A percentile compares a stretch with the other conserved stretches of the same genome.
These are phyloP conservation scores for Periplaneta americana DNA, from an alignment of 1,140 invertebrate species.

Conservation along the genomic window DNA sequence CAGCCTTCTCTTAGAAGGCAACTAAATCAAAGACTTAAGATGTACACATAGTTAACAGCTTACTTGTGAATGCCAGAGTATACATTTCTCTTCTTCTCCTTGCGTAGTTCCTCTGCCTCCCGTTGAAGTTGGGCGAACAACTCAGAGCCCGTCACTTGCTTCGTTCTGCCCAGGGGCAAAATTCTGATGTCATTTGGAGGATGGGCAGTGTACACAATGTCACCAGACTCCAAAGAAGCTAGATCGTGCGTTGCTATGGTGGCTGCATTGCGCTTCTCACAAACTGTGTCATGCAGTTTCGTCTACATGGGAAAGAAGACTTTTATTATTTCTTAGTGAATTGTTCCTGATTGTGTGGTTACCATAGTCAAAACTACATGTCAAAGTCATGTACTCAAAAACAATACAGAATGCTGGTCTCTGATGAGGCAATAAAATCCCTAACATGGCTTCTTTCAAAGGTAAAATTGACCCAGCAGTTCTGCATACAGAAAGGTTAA, in stretches of 20 bases:
- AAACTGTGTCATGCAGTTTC: constrained; percentile 70
- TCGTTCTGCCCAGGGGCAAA: constrained; percentile 54
- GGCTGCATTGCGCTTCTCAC: constrained; percentile 67
- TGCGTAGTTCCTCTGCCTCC: constrained; percentile 67
- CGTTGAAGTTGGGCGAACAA: constrained; percentile 60
- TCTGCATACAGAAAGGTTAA: too few relatives aligned
- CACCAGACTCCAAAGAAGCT: constrained; percentile 49
- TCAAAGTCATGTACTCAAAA: too few relatives aligned
- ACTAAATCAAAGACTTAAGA: too few relatives aligned
- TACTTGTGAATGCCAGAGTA: constrained; percentile 76
- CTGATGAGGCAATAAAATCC: too few relatives aligned
- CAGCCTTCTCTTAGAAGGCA: too few relatives aligned
- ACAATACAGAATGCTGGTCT: too few relatives aligned
- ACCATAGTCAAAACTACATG: too few relatives aligned
- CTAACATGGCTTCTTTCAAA: too few relatives aligned
- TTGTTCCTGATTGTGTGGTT: too few relatives aligned
- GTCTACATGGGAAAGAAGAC: constrained; percentile 37
- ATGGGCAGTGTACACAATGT: constrained; percentile 57
- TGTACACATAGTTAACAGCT: too few relatives aligned
- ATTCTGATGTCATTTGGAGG: constrained; percentile 54
- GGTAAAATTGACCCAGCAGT: too few relatives aligned
- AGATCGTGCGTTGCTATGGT: constrained; percentile 82
- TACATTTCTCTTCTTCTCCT: constrained; percentile 74
- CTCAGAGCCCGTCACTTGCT: constrained; percentile 53
- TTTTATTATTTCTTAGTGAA: neutral